These are phyloP conservation scores for Teinopalpus imperialis DNA, from an alignment of 2,888 invertebrate genomes.

Conservation along the genomic window DNA sequence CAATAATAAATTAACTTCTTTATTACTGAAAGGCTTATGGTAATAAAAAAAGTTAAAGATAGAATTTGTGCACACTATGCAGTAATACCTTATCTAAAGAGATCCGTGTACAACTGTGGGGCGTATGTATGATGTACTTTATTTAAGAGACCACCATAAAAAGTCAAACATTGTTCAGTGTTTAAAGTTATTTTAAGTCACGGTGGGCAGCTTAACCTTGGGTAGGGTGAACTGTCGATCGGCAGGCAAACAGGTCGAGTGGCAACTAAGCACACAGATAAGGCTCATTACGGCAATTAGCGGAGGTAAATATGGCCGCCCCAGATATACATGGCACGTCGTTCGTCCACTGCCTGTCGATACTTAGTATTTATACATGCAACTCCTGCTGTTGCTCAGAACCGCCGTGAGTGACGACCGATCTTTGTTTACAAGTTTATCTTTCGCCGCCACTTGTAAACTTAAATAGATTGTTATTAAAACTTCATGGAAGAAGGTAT, in stretches of 20 bases:
- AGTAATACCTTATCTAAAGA: too few species aligned
- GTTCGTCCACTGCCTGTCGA: slow-evolving; percentile 35
- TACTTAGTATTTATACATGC: slow-evolving; percentile 30
- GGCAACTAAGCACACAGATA: slow-evolving; percentile 63
- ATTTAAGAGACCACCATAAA: too few species aligned
- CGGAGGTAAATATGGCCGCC: slow-evolving; percentile 65
- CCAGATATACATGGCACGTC: slow-evolving; percentile 46
- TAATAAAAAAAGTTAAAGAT: too few species aligned
- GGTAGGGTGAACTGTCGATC: slow-evolving; percentile 47
- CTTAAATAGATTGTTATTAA: background rate
- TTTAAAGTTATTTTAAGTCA: slow-evolving; percentile 18
- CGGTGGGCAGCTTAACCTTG: slow-evolving; percentile 41
- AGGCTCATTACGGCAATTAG: slow-evolving; percentile 75
- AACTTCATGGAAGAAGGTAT: too few species aligned
- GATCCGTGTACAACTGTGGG: too few species aligned
- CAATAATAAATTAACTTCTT: too few species aligned
- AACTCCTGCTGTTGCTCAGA: slow-evolving; percentile 6
- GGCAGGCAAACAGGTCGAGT: slow-evolving; percentile 57
- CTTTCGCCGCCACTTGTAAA: background rate
- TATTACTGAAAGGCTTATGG: too few species aligned
- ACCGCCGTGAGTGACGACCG: slow-evolving; percentile 20
- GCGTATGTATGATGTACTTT: too few species aligned
- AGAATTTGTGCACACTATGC: too few species aligned
- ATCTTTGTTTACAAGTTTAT: slow-evolving; percentile 9
- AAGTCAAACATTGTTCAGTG: slow-evolving; percentile 1